Conservation (phyloP, 1,140 invertebrate species). For the Zophobas atratus region DNA sequence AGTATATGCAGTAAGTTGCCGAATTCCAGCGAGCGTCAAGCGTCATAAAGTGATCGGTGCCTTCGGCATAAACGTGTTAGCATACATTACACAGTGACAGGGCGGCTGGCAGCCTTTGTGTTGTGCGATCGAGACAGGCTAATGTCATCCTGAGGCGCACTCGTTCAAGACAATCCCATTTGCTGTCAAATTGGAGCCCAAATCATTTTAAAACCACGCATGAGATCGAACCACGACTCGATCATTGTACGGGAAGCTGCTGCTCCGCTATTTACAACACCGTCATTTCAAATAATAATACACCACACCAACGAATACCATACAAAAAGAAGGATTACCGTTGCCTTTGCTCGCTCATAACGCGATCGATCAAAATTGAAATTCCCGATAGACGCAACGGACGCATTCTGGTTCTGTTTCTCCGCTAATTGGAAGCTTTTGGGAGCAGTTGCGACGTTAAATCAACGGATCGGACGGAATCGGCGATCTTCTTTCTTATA, state of each 20-base stretch:
- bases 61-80: constrained; percentile 64
- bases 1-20: constrained; percentile 58
- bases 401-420: constrained; percentile 20
- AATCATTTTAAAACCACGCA: constrained; percentile 65
- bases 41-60: constrained; percentile 64
- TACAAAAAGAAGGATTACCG: constrained; percentile 42
- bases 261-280: constrained; percentile 50
- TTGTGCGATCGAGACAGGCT: constrained; percentile 65
- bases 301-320: constrained; percentile 42
- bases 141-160: constrained; percentile 66
- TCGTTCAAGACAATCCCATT: constrained; percentile 66
- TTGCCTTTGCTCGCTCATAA: constrained; percentile 30
- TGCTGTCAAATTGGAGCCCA: constrained; percentile 65
- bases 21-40: constrained; percentile 64
- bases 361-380: constrained; percentile 34
- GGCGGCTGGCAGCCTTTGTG: constrained; percentile 64
- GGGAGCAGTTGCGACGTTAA: constrained; percentile 8
- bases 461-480: background rate
- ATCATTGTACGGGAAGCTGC: constrained; percentile 48
- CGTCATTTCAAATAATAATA: constrained; percentile 50
- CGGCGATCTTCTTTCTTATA: constrained; percentile 4
- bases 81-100: constrained; percentile 66
- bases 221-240: constrained; percentile 52
- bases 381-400: constrained; percentile 26
- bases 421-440: constrained; percentile 23